Evolutionary conservation across 2,797 vertebrate genomes (phyloP).

Genomic region (Lates japonicus): DNA sequence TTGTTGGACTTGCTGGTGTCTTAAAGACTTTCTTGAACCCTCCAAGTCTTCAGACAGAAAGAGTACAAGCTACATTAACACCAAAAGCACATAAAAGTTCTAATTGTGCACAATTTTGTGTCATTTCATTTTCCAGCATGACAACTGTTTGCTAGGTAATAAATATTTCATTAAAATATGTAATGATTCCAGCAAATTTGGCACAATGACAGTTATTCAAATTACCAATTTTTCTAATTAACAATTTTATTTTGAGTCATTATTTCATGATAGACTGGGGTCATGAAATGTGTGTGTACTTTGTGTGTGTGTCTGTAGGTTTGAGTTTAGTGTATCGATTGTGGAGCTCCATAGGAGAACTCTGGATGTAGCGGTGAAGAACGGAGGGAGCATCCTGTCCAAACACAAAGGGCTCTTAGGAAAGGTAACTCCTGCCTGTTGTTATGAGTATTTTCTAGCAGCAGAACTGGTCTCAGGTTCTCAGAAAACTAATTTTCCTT

Average conservation of each 20-base stretch:
- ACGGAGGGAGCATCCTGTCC: slow-evolving; percentile 94
- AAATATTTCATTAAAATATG: neutral
- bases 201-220: neutral
- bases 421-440: slow-evolving; percentile 86
- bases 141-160: neutral
- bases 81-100: neutral
- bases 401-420: slow-evolving; percentile 98
- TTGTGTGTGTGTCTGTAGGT: slow-evolving; percentile 76
- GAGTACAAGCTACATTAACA: neutral
- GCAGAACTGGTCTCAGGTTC: neutral
- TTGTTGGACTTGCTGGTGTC: neutral
- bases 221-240: neutral
- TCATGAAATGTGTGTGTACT: slow-evolving; percentile 4
- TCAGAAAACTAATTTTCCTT: neutral
- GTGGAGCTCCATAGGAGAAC: slow-evolving; percentile 95
- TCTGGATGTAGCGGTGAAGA: slow-evolving; percentile 97
- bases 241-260: neutral
- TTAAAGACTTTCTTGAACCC: neutral
- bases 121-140: neutral
- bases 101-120: neutral
- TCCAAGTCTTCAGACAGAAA: neutral
- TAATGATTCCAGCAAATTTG: neutral
- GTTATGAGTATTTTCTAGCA: neutral
- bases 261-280: neutral
- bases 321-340: slow-evolving; percentile 96